These are phyloP conservation scores for Epinephelus coioides DNA, from an alignment of 2,797 vertebrate species.

Conservation along the genomic window DNA sequence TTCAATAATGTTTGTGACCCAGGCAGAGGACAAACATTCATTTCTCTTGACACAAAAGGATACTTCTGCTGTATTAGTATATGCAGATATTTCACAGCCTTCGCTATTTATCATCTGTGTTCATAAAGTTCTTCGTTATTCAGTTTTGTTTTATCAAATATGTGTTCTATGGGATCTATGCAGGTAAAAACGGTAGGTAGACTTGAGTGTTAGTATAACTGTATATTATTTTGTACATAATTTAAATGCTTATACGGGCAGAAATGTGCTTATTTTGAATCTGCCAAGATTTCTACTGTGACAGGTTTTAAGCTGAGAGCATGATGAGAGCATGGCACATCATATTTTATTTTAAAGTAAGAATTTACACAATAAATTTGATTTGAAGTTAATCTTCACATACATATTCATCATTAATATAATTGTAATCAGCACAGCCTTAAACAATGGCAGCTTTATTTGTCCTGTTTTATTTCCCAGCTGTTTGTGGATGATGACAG, in stretches of 20 bases:
- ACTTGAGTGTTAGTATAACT: constrained; percentile 24
- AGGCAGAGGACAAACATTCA: not conserved
- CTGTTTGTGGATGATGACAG: constrained; percentile 13
- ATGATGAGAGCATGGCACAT: constrained; percentile 40
- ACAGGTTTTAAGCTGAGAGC: constrained; percentile 34
- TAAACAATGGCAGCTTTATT: constrained; percentile 59
- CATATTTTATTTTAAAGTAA: constrained; percentile 4
- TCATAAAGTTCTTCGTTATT: constrained; percentile 10
- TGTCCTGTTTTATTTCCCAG: not conserved
- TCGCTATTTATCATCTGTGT: constrained; percentile 23
- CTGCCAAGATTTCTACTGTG: constrained; percentile 32
- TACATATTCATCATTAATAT: not conserved
- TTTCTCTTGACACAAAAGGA: constrained; percentile 27
- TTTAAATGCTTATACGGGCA: constrained; percentile 40
- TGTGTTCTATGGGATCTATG: constrained; percentile 33
- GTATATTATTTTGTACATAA: constrained; percentile 67
- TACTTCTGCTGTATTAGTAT: not conserved
- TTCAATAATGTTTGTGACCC: constrained; percentile 15
- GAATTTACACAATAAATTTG: constrained; percentile 22
- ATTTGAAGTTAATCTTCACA: not conserved
- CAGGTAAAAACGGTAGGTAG: constrained; percentile 16
- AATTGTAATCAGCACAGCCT: constrained; percentile 54
- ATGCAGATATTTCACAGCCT: constrained; percentile 47
- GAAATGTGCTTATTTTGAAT: constrained; percentile 34
- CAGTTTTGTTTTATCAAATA: constrained; percentile 12